Base-by-base conservation (phyloP, 2,888 invertebrate species). In the Agrotis clavis region DNA sequence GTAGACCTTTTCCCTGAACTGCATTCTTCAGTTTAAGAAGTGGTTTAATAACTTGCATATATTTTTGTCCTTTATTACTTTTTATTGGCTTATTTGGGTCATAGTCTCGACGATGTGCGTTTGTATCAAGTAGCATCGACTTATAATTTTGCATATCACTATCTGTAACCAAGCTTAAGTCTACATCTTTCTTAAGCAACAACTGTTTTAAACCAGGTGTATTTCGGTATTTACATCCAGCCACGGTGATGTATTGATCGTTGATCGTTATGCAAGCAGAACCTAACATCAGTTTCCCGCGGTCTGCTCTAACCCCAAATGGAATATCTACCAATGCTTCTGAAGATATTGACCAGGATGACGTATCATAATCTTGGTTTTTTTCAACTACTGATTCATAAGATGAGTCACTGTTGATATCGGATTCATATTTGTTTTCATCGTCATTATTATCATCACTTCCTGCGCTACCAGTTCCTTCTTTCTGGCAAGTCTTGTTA, bases 1-100 rank as follows among this genome's bases (percentile, higher is more conserved):
- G 18, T 18, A 45, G 53, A 1, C 35, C 35, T 7, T 53, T 64
- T 16, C 51, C 35, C 35, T 62, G 61, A 30, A 61, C 2, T 6
- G 48, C 5, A 61, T 9, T 61, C 4, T 13, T 1, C 16, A 61
- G 61, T 61, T 61, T 48, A 2, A 61, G 47, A 25, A 61, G 18
- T 18, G 61, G 62, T 25, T 25, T 25, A 25, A 25, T 25, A 25
- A 25, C 25, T 25, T 25, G 25, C 25, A 25, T 2, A 25, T 25
- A 25, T 25, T 25, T 21, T 64, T 64, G 50, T 13, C 61, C 61
- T 6, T 62, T 62, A 48, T 62, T 62, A 62, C 61, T 62, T 62
- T 62, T 62, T 30, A 62, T 62, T 48, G 61, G 61, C 7, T 62
- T 62, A n/a, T 6, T 25, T 5, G 61, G 6, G 1, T 62, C 61